These are phyloP conservation scores for Uromys caudimaculatus DNA, from an alignment of 2,797 vertebrate species.

Conservation along the genomic window DNA sequence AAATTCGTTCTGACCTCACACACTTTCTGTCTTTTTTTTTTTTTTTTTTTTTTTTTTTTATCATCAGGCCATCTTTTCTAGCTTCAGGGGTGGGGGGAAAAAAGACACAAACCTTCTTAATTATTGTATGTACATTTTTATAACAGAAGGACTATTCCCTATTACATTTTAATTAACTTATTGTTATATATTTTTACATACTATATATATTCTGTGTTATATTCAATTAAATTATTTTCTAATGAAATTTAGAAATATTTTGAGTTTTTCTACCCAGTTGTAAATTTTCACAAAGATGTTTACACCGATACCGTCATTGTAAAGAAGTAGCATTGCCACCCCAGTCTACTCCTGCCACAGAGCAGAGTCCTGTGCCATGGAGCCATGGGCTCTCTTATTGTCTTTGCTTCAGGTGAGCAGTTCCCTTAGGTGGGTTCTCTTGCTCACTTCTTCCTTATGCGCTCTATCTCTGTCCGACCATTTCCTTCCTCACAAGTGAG, in stretches of 20 bases:
- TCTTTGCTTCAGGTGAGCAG: neutral
- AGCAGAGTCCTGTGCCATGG: accelerated
- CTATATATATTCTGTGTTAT: neutral
- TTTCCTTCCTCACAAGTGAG: neutral
- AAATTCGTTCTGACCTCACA: neutral
- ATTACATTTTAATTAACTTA: neutral
- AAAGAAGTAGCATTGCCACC: neutral
- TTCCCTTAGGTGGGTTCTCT: too few species aligned
- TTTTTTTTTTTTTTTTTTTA: too few species aligned
- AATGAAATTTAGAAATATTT: neutral
- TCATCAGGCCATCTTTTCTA: neutral
- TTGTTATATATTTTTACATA: neutral
- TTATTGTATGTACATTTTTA: neutral
- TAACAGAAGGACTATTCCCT: neutral
- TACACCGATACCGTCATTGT: neutral
- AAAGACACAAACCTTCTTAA: neutral
- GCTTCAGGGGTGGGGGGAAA: neutral
- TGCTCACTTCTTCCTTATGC: neutral
- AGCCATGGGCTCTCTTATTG: accelerated
- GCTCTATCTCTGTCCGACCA: neutral
- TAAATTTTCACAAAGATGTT: neutral
- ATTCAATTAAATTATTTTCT: constrained; percentile 15
- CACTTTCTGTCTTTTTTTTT: neutral
- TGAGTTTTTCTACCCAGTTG: neutral
- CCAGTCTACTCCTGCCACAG: accelerated